Conservation (phyloP, 2,888 invertebrate genomes). For the Bimastos eiseni region DNA sequence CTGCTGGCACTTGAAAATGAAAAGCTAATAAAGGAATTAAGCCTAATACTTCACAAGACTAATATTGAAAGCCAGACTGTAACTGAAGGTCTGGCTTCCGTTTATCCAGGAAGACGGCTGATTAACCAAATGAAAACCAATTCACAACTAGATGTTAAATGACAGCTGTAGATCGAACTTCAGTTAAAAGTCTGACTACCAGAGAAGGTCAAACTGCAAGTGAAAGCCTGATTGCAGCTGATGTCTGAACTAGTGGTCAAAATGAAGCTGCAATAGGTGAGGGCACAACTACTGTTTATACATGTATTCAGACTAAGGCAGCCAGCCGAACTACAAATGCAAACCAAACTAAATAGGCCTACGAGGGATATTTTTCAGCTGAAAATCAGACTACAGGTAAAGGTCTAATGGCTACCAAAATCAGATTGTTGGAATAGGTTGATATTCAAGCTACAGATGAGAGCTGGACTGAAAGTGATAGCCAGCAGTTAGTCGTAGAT, state of each 20-base stretch:
- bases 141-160: background rate
- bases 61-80: background rate
- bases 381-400: background rate
- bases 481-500: background rate
- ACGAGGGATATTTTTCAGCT: background rate
- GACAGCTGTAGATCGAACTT: background rate
- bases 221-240: background rate
- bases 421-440: background rate
- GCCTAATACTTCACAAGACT: background rate
- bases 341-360: background rate
- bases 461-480: background rate
- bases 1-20: background rate
- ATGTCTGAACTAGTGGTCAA: background rate
- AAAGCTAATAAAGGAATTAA: background rate
- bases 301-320: background rate
- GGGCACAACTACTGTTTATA: background rate
- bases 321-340: background rate
- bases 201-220: background rate
- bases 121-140: background rate
- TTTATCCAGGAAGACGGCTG: background rate
- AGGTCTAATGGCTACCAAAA: background rate
- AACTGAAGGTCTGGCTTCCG: background rate
- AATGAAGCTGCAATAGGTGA: background rate
- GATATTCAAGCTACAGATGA: constrained; percentile 1
- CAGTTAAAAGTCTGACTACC: background rate